Evolutionary conservation across 2,888 invertebrate species (phyloP).

Genomic region (Lepidocyrtinus sp.): DNA sequence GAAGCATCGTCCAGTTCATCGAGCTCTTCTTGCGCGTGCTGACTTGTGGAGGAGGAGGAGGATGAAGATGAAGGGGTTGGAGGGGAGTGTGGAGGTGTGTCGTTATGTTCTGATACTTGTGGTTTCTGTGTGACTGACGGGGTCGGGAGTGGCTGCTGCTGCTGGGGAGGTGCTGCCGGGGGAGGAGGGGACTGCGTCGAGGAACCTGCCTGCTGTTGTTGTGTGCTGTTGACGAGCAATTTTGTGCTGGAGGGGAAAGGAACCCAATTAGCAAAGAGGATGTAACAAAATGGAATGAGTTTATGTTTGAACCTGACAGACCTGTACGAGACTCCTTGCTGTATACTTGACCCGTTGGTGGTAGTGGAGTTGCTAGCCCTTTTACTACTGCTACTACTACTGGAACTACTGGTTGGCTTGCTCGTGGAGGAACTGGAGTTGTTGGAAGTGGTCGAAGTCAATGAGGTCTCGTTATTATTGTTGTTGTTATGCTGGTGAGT

Average conservation of each 20-base stretch:
- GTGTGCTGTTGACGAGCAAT: not conserved
- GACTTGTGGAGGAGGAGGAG: no score
- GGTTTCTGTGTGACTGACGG: not conserved
- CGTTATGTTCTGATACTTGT: not conserved
- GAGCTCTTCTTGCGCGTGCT: not conserved
- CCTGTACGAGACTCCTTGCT: conserved; percentile 21
- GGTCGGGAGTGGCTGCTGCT: no score
- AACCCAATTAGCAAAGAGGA: no score
- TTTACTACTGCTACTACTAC: not conserved
- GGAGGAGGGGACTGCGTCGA: not conserved
- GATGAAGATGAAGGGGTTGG: not conserved
- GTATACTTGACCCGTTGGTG: not conserved
- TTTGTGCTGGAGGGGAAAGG: conserved; percentile 16
- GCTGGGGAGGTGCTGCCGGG: not conserved
- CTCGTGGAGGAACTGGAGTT: no score
- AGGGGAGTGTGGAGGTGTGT: not conserved
- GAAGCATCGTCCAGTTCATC: conserved; percentile 8
- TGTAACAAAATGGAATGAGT: no score
- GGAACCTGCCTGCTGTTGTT: not conserved
- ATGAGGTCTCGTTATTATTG: conserved; percentile 71
- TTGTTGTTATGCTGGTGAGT: conserved; percentile 69
- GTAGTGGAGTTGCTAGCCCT: not conserved
- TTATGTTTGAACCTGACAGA: not conserved
- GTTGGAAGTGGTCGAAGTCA: not conserved
- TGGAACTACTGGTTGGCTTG: not conserved